phyloP scores from a whole-genome alignment of 2,797 vertebrate species.

The Danionella dracula region DNA sequence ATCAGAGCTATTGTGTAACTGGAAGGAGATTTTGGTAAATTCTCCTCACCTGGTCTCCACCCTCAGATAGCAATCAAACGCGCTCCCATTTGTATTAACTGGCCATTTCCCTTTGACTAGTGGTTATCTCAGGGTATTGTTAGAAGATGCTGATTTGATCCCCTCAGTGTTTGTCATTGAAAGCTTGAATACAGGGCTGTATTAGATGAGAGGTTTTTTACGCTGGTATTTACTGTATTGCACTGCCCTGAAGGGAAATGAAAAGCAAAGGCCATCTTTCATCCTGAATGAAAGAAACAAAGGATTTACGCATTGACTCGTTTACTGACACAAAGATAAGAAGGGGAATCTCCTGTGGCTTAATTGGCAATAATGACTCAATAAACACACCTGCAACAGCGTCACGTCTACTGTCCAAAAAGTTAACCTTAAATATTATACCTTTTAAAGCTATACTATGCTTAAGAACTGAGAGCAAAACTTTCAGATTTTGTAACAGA shows the following conservation, averaged over 20 bases:
- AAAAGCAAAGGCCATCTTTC: conserved; percentile 62
- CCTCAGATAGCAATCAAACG: conserved; percentile 13
- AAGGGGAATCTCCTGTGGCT: conserved; percentile 53
- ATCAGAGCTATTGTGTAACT: conserved; percentile 20
- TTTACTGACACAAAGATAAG: conserved; percentile 47
- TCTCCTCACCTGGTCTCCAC: conserved; percentile 6
- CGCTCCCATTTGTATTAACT: conserved; percentile 6
- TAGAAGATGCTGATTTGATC: background rate
- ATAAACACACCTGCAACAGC: conserved; percentile 34
- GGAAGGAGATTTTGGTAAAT: background rate
- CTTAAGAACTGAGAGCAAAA: too few relatives aligned
- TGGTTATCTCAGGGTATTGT: conserved; percentile 7
- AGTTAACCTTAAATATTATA: background rate
- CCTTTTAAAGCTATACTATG: background rate
- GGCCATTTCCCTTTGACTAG: conserved; percentile 7
- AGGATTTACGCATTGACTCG: conserved; percentile 47
- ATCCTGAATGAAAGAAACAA: conserved; percentile 61
- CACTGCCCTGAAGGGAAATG: conserved; percentile 26
- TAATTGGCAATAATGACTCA: conserved; percentile 35
- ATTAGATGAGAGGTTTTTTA: conserved; percentile 11
- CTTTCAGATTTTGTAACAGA: background rate
- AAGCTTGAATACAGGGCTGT: conserved; percentile 20
- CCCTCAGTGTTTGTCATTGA: background rate
- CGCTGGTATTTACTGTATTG: conserved; percentile 22
- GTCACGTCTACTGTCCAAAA: background rate